A percentile compares a stretch with the other conserved stretches of the same genome.
These are phyloP conservation scores for Sicus ferrugineus DNA, from an alignment of 2,888 invertebrate species.

Conservation along the genomic window DNA sequence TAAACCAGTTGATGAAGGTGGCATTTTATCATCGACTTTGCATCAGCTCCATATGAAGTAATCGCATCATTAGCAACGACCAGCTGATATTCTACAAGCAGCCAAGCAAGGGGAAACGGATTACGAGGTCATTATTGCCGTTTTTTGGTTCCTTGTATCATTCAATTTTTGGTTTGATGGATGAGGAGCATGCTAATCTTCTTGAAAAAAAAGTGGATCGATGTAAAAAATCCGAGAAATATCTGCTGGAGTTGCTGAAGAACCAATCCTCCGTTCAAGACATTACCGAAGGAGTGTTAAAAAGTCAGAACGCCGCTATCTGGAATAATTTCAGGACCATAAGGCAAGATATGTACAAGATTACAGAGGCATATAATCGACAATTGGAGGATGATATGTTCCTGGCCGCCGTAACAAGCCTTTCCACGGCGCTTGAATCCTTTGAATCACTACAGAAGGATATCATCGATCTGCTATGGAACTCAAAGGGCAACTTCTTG, in stretches of 20 bases:
- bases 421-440: neutral
- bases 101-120: neutral
- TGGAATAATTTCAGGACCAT: neutral
- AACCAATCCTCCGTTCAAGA: slow-evolving; percentile 4
- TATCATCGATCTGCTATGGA: slow-evolving; percentile 4
- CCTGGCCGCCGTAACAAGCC: neutral
- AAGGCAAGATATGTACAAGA: neutral
- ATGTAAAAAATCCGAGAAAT: neutral
- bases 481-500: neutral
- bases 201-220: neutral
- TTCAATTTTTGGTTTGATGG: neutral
- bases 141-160: neutral
- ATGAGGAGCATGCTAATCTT: neutral
- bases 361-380: neutral
- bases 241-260: neutral
- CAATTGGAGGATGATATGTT: neutral
- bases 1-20: neutral
- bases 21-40: neutral
- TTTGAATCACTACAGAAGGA: neutral
- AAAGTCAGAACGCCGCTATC: neutral
- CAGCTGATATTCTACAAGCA: neutral
- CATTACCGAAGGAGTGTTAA: neutral
- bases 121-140: neutral
- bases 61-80: neutral
- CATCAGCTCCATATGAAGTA: neutral